Percentiles rank a stretch among this genome's conserved stretches.
Evolutionary conservation across 2,888 invertebrate genomes (phyloP).

Genomic region (Escarpia spicata): DNA sequence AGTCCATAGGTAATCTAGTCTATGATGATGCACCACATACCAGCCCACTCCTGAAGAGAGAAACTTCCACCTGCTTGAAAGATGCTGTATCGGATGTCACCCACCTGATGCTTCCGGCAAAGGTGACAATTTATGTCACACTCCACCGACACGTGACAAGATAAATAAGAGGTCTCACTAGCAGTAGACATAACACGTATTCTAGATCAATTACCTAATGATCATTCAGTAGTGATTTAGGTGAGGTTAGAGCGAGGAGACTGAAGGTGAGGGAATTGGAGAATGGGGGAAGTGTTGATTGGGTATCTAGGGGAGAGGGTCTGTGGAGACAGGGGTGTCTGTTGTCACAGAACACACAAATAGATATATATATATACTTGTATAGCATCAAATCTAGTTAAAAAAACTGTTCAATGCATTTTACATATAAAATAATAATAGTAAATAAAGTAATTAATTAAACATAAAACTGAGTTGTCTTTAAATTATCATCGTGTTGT

Average conservation of each 20-base stretch:
- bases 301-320: too few species aligned
- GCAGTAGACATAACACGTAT: not conserved
- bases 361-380: too few species aligned
- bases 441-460: too few species aligned
- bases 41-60: not conserved
- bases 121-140: constrained; percentile 16
- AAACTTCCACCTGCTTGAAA: not conserved
- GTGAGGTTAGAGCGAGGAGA: not conserved
- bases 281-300: too few species aligned
- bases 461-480: too few species aligned
- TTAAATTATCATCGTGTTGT: too few species aligned
- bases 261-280: not conserved
- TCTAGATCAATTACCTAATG: not conserved
- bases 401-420: too few species aligned
- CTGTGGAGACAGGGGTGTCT: too few species aligned
- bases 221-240: not conserved
- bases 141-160: not conserved
- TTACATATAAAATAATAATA: too few species aligned
- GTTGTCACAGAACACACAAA: too few species aligned
- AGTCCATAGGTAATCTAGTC: not conserved
- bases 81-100: not conserved
- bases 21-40: not conserved
- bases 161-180: not conserved
- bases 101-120: not conserved
- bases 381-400: too few species aligned